Base-by-base conservation (phyloP, 1,140 invertebrate genomes). In the Pseudobourletiella spinata region DNA sequence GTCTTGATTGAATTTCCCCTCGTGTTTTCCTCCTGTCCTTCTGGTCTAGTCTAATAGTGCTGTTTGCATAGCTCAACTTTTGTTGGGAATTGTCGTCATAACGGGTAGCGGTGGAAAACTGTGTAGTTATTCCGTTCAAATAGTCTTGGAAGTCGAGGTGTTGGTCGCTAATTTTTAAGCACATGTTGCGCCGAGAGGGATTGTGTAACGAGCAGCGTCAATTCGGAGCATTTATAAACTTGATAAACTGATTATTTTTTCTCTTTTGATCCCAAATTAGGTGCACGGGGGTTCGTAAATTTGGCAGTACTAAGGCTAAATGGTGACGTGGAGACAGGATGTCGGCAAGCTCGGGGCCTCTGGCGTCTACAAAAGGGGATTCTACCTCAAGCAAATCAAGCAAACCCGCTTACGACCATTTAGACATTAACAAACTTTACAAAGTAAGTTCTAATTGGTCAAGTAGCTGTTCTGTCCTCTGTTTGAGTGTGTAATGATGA, bases 261-360 rank as follows among this genome's bases (percentile, higher is more conserved):
- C 25, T 57, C 4, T 26, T 57, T 35, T 57, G 22, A 25, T 54
- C 22, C 15, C 54, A 32, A 18, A 24, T 56, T 35, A 62, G 57
- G 43, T 60, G 58, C 60, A 61, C 59, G 59, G 64, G 59, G 61
- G 59, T 63, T 61, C 59, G 59, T 57, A 55, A 50, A 24, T 54
- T 43, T 58, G 48, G 56, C 43, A 63, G 54, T 54, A 58, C 42
- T 35, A 39, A 29, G 65, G 25, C 57, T 66, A 43, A 66, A 66
- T 66, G 65, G 57, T 64, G 67, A 66, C 64, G 67, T 63, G 51
- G 56, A 69, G 62, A 64, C 67, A 69, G 64, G 55, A 69, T 69
- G 67, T 69, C 67, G 61, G 67, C 25, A 54, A 66, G 59, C 63
- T 46, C 48, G 59, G 61, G 64, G 62, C 61, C 67, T 26, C 26